Conservation (phyloP, 2,797 vertebrate genomes). For the Acestrorhynchus altus region DNA sequence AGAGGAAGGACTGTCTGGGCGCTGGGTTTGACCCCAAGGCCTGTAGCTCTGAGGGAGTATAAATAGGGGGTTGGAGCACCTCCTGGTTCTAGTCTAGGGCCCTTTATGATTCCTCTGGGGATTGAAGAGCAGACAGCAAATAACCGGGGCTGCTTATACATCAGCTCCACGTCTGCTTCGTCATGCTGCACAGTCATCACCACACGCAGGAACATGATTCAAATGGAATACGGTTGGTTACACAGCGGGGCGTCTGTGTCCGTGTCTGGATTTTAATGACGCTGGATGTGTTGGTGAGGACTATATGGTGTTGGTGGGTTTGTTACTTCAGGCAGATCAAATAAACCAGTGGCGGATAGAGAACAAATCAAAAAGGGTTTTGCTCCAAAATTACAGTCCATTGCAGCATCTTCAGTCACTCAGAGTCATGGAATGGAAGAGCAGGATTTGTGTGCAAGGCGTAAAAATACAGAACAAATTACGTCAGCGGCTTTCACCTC, state of each 20-base stretch:
- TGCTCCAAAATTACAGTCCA: slow-evolving; percentile 9
- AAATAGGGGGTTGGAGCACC: slow-evolving; percentile 57
- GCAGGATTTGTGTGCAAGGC: not conserved
- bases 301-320: not conserved
- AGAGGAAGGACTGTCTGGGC: slow-evolving; percentile 81
- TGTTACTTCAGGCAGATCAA: slow-evolving; percentile 31
- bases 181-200: slow-evolving; percentile 71
- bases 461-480: not conserved
- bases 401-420: not conserved
- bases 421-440: not conserved
- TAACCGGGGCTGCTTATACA: slow-evolving; percentile 68
- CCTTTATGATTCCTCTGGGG: slow-evolving; percentile 83
- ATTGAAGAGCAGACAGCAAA: slow-evolving; percentile 81
- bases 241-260: slow-evolving; percentile 7
- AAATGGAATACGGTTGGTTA: slow-evolving; percentile 28
- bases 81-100: slow-evolving; percentile 62
- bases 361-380: slow-evolving; percentile 23
- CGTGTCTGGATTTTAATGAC: slow-evolving; percentile 7
- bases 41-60: slow-evolving; percentile 57
- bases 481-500: not conserved
- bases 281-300: not conserved
- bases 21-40: slow-evolving; percentile 72
- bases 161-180: slow-evolving; percentile 69
- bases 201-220: slow-evolving; percentile 52
- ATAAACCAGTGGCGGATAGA: slow-evolving; percentile 12